Base-by-base conservation (phyloP, 2,113 vertebrate species). In the Phylloscopus trochiloides region DNA sequence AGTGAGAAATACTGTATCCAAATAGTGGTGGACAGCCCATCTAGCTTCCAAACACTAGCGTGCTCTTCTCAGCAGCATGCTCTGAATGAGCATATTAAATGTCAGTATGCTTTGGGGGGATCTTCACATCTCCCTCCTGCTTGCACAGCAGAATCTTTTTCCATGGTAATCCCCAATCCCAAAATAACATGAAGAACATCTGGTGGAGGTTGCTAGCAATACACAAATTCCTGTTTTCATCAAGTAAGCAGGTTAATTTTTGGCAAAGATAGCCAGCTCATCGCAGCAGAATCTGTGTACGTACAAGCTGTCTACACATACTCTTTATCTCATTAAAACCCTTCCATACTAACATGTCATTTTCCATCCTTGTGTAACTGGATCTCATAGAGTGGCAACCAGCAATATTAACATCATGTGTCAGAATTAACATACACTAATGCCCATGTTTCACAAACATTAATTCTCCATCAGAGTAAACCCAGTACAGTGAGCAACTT, bases 161-260 rank as follows among this genome's bases (percentile, higher is more conserved):
- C 54, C 26, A 29, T 5, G 17, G 20, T 66, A 88, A 70, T 45
- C 29, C 15, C 29, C 5, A 4, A 17, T 63, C 51, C 36, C 43
- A 86, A 77, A 88, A 67, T 73, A 90, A 36, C 25, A 62, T 14
- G 48, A 93, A 58, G 54, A 88, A 83, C 17, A 80, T 13, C 78
- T 67, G 29, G 22, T 59, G 28, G 20, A 13, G 5, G 3, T n/a
- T 92, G 22, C 47, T 75, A 90, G 26, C 26, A 83, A 31, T 3
- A 58, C 10, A 12, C 1, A 63, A 14, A 2, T 47, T 78, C 12
- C 29, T 24, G 48, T 59, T 75, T 83, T 66, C 8, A 77, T 34
- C 45, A 91, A 54, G 22, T 11, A 77, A 83, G 26, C 17, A 43
- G 17, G 43, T 45, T 57, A 71, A 62, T 52, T 86, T 91, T 55